Conservation (phyloP, 2,113 vertebrate genomes). For the Tringa solitaria region DNA sequence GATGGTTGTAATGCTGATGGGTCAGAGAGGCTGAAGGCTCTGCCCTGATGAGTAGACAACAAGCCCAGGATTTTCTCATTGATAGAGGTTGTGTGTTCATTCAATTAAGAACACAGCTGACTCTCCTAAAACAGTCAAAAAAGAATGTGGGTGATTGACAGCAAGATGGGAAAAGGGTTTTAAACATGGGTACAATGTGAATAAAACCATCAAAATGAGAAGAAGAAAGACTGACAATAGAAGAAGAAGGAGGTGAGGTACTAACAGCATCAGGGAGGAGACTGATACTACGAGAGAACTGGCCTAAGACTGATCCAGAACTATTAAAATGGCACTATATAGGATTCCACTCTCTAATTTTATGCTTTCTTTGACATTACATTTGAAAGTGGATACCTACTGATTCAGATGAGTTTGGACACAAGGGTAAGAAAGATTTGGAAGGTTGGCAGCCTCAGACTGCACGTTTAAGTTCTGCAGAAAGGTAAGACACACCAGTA, state of each 20-base stretch:
- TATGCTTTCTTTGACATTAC: background rate
- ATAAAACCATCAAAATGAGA: background rate
- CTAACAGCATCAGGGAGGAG: background rate
- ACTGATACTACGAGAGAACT: background rate
- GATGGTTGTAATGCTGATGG: background rate
- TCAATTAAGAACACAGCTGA: background rate
- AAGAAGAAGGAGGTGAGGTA: background rate
- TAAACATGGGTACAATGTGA: background rate
- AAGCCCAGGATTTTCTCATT: background rate
- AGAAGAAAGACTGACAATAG: background rate
- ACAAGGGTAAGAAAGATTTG: background rate
- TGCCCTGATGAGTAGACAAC: background rate
- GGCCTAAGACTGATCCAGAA: background rate
- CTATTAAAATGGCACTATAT: background rate
- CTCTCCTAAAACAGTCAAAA: background rate
- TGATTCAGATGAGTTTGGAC: background rate
- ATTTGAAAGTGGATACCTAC: background rate
- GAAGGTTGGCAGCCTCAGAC: background rate
- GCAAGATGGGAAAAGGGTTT: background rate
- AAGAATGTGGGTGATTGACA: background rate
- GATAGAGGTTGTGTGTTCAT: background rate
- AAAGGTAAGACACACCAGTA: background rate
- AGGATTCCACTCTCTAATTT: background rate
- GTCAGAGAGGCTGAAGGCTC: background rate
- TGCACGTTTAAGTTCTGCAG: background rate